Evolutionary conservation across 2,797 vertebrate species (phyloP).

Genomic region (Diceros bicornis): DNA sequence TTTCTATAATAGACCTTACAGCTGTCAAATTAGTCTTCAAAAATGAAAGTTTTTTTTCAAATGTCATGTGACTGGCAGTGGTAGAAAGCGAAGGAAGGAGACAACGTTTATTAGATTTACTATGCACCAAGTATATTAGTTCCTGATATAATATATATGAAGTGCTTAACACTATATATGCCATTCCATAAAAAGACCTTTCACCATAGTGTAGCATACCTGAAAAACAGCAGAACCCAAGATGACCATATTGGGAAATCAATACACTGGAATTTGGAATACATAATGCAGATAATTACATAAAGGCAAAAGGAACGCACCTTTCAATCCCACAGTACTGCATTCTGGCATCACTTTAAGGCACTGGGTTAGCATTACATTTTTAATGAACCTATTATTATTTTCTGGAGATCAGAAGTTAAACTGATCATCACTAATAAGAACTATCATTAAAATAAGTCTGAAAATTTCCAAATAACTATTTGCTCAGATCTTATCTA

Average conservation of each 20-base stretch:
- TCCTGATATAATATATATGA: not conserved
- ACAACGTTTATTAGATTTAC: not conserved
- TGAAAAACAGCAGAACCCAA: not conserved
- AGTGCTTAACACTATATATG: not conserved
- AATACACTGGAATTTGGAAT: not conserved
- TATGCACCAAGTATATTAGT: not conserved
- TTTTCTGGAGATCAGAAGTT: not conserved
- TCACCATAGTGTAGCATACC: not conserved
- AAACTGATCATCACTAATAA: not conserved
- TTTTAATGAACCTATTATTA: not conserved
- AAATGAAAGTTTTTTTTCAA: not conserved
- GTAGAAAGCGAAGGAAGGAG: not conserved
- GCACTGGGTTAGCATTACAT: not conserved
- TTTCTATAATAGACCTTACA: conserved; percentile 48
- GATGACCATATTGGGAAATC: not conserved
- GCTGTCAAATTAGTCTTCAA: conserved; percentile 17
- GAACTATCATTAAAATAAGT: not conserved
- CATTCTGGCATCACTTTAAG: not conserved
- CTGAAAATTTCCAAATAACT: not conserved
- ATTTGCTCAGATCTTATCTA: not conserved
- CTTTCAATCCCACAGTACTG: not conserved
- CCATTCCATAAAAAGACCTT: not conserved
- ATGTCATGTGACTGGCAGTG: not conserved
- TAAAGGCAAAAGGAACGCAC: not conserved
- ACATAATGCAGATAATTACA: not conserved